Percentiles rank a stretch among this genome's conserved stretches.
Conservation (phyloP, 2,113 vertebrate genomes). For the Phyllostomus discolor region DNA sequence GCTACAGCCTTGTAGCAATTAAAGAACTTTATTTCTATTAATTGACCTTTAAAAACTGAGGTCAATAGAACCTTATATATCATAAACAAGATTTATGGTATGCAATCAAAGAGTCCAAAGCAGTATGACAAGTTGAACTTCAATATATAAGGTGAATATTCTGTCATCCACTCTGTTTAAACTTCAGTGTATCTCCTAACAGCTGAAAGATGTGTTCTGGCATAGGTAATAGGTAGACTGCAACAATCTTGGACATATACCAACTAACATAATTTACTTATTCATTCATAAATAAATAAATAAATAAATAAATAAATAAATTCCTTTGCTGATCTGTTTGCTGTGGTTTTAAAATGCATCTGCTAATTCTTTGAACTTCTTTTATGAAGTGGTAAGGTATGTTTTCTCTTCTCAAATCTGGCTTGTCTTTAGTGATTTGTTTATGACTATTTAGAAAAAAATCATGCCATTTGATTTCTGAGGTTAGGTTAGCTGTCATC, state of each 20-base stretch:
- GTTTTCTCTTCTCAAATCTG: not conserved
- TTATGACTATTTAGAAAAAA: not conserved
- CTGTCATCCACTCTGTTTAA: not conserved
- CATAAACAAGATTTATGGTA: not conserved
- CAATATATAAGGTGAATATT: not conserved
- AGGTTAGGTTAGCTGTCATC: not conserved
- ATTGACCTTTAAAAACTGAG: not conserved
- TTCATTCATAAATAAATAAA: not conserved
- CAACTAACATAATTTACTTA: not conserved
- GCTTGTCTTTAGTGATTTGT: not conserved
- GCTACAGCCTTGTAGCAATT: not conserved
- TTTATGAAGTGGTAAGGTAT: not conserved
- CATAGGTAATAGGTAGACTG: not conserved
- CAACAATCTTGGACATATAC: not conserved
- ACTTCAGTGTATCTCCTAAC: not conserved
- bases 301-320: not conserved
- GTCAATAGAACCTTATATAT: not conserved
- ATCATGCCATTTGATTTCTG: not conserved
- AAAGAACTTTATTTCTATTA: not conserved
- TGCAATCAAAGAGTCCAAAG: not conserved
- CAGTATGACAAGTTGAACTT: not conserved
- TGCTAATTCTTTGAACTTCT: not conserved
- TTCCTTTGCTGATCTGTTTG: not conserved
- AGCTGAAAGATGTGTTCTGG: not conserved
- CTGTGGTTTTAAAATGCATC: not conserved